These are phyloP conservation scores for Rhamphomyia laevipes DNA, from an alignment of 2,888 invertebrate genomes.

Conservation along the genomic window DNA sequence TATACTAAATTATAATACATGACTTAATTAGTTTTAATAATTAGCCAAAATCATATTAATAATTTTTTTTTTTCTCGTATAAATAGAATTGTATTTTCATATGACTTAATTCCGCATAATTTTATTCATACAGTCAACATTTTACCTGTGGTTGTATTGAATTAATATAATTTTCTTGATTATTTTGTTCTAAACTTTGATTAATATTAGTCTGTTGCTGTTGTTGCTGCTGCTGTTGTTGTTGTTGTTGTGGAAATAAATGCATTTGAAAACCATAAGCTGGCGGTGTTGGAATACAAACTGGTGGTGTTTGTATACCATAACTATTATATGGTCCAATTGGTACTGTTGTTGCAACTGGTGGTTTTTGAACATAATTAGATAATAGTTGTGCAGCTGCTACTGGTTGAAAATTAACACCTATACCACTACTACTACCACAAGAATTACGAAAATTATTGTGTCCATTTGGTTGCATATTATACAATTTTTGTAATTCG, in stretches of 20 bases:
- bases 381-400: constrained; percentile 6
- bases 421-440: not conserved
- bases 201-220: not conserved
- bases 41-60: too few relatives aligned
- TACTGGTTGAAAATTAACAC: not conserved
- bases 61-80: too few relatives aligned
- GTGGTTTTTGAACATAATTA: constrained; percentile 9
- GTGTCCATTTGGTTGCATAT: constrained; percentile 25
- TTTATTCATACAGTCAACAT: too few relatives aligned
- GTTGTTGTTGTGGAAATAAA: constrained; percentile 2
- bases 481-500: constrained; percentile 32
- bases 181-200: not conserved
- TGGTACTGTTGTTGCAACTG: constrained; percentile 13
- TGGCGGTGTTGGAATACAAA: constrained; percentile 17
- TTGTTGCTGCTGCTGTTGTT: constrained; percentile 6
- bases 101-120: too few relatives aligned
- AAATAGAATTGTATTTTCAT: too few relatives aligned
- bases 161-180: too few relatives aligned
- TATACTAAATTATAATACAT: too few relatives aligned
- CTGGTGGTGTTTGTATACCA: constrained; percentile 15
- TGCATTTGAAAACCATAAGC: constrained; percentile 23
- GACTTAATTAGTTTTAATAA: too few relatives aligned
- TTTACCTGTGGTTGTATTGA: not conserved
- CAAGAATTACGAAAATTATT: constrained; percentile 8
- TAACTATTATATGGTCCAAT: constrained; percentile 14